Evolutionary conservation across 1,140 invertebrate species (phyloP).

Genomic region (Panagrolaimus sp.): DNA sequence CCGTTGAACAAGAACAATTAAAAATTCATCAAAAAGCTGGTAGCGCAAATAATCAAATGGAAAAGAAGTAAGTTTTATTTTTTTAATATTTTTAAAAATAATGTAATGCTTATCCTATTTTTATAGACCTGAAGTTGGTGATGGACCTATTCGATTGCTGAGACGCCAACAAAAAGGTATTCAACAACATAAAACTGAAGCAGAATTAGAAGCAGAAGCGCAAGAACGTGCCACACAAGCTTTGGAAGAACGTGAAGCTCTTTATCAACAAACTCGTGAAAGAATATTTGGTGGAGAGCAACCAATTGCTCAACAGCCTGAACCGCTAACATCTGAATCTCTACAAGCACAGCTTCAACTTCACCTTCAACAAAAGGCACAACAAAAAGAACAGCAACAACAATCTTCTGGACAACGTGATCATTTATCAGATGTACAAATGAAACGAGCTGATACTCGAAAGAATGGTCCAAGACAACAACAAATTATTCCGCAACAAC

Average conservation of each 20-base stretch:
- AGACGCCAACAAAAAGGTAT: not conserved
- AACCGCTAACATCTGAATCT: not conserved
- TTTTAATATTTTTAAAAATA: not conserved
- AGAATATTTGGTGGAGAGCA: constrained; percentile 20
- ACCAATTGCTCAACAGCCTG: not conserved
- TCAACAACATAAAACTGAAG: not conserved
- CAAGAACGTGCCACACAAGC: not conserved
- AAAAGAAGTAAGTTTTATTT: not conserved
- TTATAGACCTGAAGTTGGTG: not conserved
- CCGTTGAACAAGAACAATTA: constrained; percentile 4
- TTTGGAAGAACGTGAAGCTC: constrained; percentile 20
- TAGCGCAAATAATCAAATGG: not conserved
- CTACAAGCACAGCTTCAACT: not conserved
- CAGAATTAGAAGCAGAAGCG: not conserved
- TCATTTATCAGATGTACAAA: constrained; percentile 22
- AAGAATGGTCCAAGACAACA: too few species aligned
- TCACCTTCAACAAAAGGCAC: not conserved
- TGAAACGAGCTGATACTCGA: constrained; percentile 15
- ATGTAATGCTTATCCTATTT: not conserved
- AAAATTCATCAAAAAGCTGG: not conserved
- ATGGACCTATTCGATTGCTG: not conserved
- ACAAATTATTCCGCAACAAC: not conserved
- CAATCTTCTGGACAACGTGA: constrained; percentile 7
- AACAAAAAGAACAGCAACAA: not conserved
- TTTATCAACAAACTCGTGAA: constrained; percentile 20